Conservation (phyloP, 2,888 invertebrate genomes). For the Cryptocephalus moraei region DNA sequence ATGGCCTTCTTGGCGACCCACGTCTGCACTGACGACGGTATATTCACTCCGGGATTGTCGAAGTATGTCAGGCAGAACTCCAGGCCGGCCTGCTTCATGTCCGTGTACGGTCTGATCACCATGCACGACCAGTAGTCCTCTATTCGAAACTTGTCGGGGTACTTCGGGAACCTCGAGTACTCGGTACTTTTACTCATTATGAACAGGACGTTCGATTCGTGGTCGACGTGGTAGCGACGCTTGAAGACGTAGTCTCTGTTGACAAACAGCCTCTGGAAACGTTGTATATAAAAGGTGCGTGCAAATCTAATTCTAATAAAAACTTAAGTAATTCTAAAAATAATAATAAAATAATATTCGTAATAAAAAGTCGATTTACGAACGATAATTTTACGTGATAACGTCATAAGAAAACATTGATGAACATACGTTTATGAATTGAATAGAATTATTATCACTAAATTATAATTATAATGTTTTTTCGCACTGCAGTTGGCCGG, state of each 20-base stretch:
- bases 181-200: conserved; percentile 59
- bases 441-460: too few relatives aligned
- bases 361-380: too few relatives aligned
- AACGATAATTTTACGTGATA: too few relatives aligned
- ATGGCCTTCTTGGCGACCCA: conserved; percentile 71
- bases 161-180: conserved; percentile 59
- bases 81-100: conserved; percentile 53
- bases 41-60: conserved; percentile 73
- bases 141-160: conserved; percentile 60
- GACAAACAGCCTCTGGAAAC: conserved; percentile 61
- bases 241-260: conserved; percentile 83
- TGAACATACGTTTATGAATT: too few relatives aligned
- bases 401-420: too few relatives aligned
- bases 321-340: too few relatives aligned
- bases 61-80: conserved; percentile 81
- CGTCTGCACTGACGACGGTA: conserved; percentile 59
- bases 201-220: conserved; percentile 47
- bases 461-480: too few relatives aligned
- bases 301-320: too few relatives aligned
- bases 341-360: too few relatives aligned
- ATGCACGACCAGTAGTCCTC: conserved; percentile 78
- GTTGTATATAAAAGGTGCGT: background rate
- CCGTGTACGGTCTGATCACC: conserved; percentile 64
- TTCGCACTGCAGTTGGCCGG: too few relatives aligned
- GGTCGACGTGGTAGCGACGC: conserved; percentile 53